Conservation (phyloP, 1,140 invertebrate genomes). For the Cydia pomonella region DNA sequence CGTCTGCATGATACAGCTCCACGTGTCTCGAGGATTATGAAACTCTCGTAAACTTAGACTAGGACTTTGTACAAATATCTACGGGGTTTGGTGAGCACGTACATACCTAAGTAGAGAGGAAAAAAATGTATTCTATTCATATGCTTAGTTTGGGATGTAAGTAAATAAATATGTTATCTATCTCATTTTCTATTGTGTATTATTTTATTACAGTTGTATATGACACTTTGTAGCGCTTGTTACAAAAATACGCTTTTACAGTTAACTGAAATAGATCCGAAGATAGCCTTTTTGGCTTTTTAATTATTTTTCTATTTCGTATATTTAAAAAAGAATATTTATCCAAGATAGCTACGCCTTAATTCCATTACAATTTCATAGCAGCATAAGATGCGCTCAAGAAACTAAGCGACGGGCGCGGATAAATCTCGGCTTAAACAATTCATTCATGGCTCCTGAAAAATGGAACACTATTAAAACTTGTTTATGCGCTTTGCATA, state of each 20-base stretch:
- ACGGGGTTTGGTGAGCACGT: not conserved
- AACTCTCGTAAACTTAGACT: slow-evolving; percentile 54
- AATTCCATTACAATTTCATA: slow-evolving; percentile 16
- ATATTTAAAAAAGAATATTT: slow-evolving; percentile 34
- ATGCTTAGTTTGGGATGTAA: not conserved
- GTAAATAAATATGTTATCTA: no score
- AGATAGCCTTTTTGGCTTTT: no score
- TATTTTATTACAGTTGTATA: not conserved
- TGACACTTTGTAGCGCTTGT: no score
- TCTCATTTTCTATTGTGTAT: no score
- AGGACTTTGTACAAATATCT: slow-evolving; percentile 41
- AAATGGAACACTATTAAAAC: slow-evolving; percentile 46
- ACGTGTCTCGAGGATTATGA: slow-evolving; percentile 60
- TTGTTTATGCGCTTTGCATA: slow-evolving; percentile 59
- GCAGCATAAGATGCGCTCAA: slow-evolving; percentile 17
- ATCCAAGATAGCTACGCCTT: slow-evolving; percentile 20
- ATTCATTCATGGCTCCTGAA: slow-evolving; percentile 33
- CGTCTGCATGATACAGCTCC: slow-evolving; percentile 56
- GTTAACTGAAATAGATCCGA: no score
- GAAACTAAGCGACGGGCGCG: slow-evolving; percentile 19
- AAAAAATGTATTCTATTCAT: not conserved
- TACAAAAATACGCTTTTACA: no score
- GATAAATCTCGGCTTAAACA: slow-evolving; percentile 28
- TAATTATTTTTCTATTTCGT: no score
- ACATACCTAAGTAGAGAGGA: not conserved